Evolutionary conservation across 2,888 invertebrate species (phyloP).

Genomic region (Cordilura impudica): DNA sequence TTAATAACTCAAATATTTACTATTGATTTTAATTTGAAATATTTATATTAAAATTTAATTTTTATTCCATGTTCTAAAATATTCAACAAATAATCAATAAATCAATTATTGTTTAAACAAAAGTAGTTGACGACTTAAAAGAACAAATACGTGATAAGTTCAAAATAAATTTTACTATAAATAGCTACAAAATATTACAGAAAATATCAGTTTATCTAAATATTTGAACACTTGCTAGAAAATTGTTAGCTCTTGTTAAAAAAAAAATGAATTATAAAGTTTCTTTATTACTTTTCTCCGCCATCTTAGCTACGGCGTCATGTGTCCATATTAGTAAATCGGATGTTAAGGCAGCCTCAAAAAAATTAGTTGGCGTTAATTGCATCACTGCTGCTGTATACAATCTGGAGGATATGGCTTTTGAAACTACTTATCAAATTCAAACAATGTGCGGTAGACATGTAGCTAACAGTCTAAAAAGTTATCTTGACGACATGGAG

Average conservation of each 20-base stretch:
- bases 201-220: background rate
- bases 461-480: background rate
- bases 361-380: slow-evolving; percentile 31
- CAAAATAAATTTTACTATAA: too few relatives aligned
- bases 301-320: background rate
- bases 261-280: slow-evolving; percentile 30
- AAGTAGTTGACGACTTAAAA: background rate
- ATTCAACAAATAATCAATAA: background rate
- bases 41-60: slow-evolving; percentile 17
- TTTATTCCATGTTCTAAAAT: background rate
- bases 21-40: background rate
- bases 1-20: background rate
- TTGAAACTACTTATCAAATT: slow-evolving; percentile 22
- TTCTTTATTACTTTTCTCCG: slow-evolving; percentile 16
- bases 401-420: slow-evolving; percentile 19
- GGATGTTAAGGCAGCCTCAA: background rate
- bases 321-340: background rate
- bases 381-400: slow-evolving; percentile 11
- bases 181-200: background rate
- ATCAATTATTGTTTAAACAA: background rate
- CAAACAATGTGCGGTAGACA: background rate
- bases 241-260: too few relatives aligned
- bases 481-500: background rate
- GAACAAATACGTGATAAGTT: too few relatives aligned
- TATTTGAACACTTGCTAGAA: background rate